Evolutionary conservation across 2,113 vertebrate species (phyloP).

Genomic region (Pleuronectes platessa): DNA sequence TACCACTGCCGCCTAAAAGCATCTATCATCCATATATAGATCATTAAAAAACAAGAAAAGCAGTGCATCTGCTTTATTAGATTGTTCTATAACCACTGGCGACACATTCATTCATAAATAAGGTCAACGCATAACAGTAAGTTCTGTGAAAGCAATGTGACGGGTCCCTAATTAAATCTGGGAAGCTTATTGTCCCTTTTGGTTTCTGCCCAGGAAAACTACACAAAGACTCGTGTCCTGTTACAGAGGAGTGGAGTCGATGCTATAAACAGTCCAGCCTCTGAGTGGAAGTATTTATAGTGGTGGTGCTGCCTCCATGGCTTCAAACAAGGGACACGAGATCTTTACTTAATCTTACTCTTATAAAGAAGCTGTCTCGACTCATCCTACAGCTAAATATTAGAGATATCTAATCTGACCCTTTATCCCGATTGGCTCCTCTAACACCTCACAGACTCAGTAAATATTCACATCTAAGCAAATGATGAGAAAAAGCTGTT

Average conservation of each 20-base stretch:
- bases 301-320: neutral
- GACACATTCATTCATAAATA: constrained; percentile 22
- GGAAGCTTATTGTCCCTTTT: constrained; percentile 16
- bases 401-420: too few species aligned
- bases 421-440: neutral
- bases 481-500: too few species aligned
- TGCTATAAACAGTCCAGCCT: constrained; percentile 35
- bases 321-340: constrained; percentile 7
- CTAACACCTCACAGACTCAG: neutral
- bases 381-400: too few species aligned
- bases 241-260: neutral
- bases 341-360: constrained; percentile 1
- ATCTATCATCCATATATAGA: constrained; percentile 17
- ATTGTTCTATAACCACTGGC: neutral
- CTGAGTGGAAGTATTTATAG: constrained; percentile 35
- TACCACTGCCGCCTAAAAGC: neutral
- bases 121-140: constrained; percentile 11
- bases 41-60: too few species aligned
- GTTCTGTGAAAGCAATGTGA: neutral
- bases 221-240: too few species aligned
- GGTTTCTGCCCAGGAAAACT: constrained; percentile 13
- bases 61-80: neutral
- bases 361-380: neutral
- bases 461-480: too few species aligned
- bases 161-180: neutral